Conservation (phyloP, 1,140 invertebrate genomes). For the Macrobrachium rosenbergii region DNA sequence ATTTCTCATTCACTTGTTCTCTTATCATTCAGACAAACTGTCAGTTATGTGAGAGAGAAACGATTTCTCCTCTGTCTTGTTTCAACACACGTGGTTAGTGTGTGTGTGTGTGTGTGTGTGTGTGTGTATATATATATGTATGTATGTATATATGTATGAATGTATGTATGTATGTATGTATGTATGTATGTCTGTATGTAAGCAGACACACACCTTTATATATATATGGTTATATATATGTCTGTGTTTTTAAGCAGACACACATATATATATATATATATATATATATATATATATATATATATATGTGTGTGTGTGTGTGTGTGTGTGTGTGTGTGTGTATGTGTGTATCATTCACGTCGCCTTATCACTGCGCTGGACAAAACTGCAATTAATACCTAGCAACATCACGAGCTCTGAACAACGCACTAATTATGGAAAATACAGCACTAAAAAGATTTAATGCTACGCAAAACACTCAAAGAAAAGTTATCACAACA, state of each 20-base stretch:
- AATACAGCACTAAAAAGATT: no score
- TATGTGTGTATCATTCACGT: no score
- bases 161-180: neutral
- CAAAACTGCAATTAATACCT: no score
- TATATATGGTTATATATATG: neutral
- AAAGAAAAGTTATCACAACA: no score
- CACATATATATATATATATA: neutral
- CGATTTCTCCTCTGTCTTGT: neutral
- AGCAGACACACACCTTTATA: no score
- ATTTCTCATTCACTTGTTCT: no score
- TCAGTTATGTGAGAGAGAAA: no score
- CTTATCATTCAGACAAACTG: no score
- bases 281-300: neutral
- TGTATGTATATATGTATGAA: neutral
- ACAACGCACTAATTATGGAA: no score
- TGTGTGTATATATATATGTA: slow-evolving; percentile 6
- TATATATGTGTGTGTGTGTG: neutral
- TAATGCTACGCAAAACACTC: no score
- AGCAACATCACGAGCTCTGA: no score
- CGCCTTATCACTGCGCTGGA: no score
- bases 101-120: slow-evolving; percentile 13
- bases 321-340: neutral
- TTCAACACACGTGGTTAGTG: neutral
- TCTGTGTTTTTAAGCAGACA: neutral
- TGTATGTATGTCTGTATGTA: slow-evolving; percentile 8